Conservation (phyloP, 2,888 invertebrate genomes). For the Resseliella maxima region DNA sequence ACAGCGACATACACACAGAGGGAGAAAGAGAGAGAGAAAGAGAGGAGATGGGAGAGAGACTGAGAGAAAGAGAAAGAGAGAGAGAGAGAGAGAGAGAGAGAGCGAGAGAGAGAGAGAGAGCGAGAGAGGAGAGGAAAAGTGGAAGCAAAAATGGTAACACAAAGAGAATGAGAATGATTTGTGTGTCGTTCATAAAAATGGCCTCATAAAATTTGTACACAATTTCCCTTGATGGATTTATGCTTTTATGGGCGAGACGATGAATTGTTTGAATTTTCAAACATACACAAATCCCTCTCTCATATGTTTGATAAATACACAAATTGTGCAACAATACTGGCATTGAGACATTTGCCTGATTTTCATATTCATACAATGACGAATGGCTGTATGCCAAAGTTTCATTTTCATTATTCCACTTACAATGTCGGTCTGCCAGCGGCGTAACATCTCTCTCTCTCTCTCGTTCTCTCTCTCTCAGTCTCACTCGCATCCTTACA, state of each 20-base stretch:
- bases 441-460: too few relatives aligned
- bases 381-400: background rate
- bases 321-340: background rate
- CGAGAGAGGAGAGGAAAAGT: too few relatives aligned
- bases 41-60: background rate
- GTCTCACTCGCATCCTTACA: background rate
- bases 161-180: too few relatives aligned
- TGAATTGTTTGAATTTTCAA: background rate
- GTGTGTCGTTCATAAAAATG: too few relatives aligned
- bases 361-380: background rate
- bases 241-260: background rate
- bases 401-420: background rate
- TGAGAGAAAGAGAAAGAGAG: too few relatives aligned
- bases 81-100: too few relatives aligned
- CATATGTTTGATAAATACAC: background rate
- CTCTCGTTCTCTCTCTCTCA: too few relatives aligned
- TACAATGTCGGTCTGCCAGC: too few relatives aligned
- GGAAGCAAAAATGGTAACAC: too few relatives aligned
- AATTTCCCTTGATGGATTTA: background rate
- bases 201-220: background rate
- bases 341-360: background rate
- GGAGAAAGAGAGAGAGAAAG: too few relatives aligned
- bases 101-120: background rate
- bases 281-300: too few relatives aligned
- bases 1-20: too few relatives aligned